Conservation (phyloP, 2,797 vertebrate species). For the Lepidocolaptes lacrymiger region DNA sequence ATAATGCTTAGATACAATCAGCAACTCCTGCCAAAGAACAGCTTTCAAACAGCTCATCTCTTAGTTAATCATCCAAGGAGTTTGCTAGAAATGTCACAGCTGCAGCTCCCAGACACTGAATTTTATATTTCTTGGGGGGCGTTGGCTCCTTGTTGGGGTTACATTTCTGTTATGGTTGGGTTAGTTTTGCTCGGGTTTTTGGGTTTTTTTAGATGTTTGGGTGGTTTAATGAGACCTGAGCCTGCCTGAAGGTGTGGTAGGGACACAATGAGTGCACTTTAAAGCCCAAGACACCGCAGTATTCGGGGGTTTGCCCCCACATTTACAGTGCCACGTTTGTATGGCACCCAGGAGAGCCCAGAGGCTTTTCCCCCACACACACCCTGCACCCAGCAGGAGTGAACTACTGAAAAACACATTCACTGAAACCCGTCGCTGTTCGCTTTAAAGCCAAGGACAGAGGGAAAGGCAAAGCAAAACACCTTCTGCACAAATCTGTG, state of each 20-base stretch:
- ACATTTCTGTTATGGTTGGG: neutral
- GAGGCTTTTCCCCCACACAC: neutral
- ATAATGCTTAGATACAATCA: neutral
- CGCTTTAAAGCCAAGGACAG: neutral
- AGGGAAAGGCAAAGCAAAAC: neutral
- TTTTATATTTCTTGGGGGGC: neutral
- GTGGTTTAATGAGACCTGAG: neutral
- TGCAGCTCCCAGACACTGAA: neutral
- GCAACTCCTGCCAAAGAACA: neutral
- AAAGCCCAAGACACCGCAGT: neutral
- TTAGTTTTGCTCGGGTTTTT: neutral
- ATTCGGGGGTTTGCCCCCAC: fast-evolving
- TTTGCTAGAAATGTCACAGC: constrained; percentile 32
- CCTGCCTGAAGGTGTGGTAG: neutral
- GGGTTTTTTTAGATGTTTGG: neutral
- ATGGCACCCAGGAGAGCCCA: neutral
- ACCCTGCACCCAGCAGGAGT: neutral
- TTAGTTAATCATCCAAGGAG: constrained; percentile 11
- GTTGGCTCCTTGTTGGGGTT: neutral
- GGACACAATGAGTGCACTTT: fast-evolving
- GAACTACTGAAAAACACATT: neutral
- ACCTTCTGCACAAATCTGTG: neutral
- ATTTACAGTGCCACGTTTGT: neutral
- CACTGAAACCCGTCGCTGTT: neutral
- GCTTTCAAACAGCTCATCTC: constrained; percentile 10